Evolutionary conservation across 2,888 invertebrate species (phyloP), one percentile per base, ranked within the genome.

Genomic region (Patella depressa): DNA sequence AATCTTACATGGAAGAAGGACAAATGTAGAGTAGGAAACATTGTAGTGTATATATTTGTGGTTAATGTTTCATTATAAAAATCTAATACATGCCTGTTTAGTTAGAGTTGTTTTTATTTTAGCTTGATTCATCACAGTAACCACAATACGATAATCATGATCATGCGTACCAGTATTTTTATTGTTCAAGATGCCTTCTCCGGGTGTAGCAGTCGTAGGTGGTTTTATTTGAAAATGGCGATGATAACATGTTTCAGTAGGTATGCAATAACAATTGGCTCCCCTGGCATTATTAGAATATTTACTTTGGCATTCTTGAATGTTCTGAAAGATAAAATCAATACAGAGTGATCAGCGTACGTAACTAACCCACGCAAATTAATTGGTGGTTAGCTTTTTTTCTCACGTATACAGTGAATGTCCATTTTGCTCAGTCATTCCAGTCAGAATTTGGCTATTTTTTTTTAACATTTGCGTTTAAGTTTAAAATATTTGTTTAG

Each of bases 261-360:
- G 85, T 14, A 85, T 84, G 73, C 84, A 85, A 75, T 87, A 86
- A 77, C 87, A 87, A 57, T 82, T 77, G 3, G 81, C 65, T 59
- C 84, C 86, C 15, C 84, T 70, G 11, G 81, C 71, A 72, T 82
- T 78, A 24, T 69, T 72, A 11, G 70, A 77, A 54, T 82, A 84
- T 9, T 75, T 76, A 4, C 14, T 15, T 71, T 84, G 53, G 45
- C 85, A 86, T 15, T 78, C 73, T 0, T 78, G 71, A 34, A 81
- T 17, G 1, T 69, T 78, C 83, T 85, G 69, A 2, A 79, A 75
- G n/a, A 57, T 54, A 53, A 72, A 54, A 53, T 74, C 14, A 19
- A 45, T 45, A 7, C 34, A 45, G 34, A 45, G 34, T 45, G 5
- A 45, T 5, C 34, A 45, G 34, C 5, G 5, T 0, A 34, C 34